Evolutionary conservation across 2,888 invertebrate species (phyloP).

Genomic region (Sarcophaga rosellei): DNA sequence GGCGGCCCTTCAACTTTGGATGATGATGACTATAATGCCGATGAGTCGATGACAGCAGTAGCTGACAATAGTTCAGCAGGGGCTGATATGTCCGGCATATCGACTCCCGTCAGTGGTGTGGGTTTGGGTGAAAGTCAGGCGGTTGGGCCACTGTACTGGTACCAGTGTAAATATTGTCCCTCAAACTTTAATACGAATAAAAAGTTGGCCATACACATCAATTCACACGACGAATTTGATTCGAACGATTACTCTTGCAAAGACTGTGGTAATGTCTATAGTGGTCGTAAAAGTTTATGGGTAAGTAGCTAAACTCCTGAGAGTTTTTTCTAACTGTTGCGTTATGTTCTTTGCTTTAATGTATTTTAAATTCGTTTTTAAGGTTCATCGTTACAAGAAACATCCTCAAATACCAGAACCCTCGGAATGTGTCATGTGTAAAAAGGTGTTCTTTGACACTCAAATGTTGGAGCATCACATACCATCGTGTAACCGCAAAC

Average conservation of each 20-base stretch:
- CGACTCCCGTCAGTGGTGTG: conserved; percentile 65
- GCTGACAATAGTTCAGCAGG: conserved; percentile 38
- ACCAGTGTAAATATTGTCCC: conserved; percentile 81
- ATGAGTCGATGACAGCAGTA: conserved; percentile 56
- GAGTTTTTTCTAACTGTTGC: not conserved
- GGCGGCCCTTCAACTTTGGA: conserved; percentile 71
- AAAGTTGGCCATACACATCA: conserved; percentile 81
- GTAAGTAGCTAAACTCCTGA: conserved; percentile 71
- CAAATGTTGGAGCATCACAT: conserved; percentile 80
- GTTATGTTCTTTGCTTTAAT: no score
- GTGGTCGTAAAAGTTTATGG: conserved; percentile 81
- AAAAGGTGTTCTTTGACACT: conserved; percentile 80
- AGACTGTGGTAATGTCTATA: conserved; percentile 81
- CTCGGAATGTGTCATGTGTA: conserved; percentile 79
- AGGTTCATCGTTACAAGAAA: conserved; percentile 81
- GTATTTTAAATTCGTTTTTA: not conserved
- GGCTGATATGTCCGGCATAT: conserved; percentile 66
- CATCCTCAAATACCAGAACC: conserved; percentile 81
- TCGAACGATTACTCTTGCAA: conserved; percentile 81
- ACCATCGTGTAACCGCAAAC: conserved; percentile 78
- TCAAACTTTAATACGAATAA: conserved; percentile 81
- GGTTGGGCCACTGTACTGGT: conserved; percentile 77
- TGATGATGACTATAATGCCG: conserved; percentile 64
- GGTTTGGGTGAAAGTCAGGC: conserved; percentile 45
- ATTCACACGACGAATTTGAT: conserved; percentile 81